Evolutionary conservation across 2,797 vertebrate species (phyloP).

Genomic region (Vespertilio murinus): DNA sequence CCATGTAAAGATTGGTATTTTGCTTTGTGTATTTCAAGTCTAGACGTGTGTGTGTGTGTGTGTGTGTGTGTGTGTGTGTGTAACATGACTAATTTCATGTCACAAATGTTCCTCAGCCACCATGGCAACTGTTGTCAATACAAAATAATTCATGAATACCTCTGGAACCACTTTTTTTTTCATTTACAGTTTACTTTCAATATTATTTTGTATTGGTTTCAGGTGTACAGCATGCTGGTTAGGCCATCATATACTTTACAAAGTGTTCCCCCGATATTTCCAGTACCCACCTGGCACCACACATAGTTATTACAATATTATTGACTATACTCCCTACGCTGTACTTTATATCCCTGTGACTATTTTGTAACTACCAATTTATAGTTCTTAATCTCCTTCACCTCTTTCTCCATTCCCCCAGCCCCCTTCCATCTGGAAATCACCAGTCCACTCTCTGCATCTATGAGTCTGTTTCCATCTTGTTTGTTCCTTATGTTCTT

Average conservation of each 20-base stretch:
- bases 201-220: not conserved
- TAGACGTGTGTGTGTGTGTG: not conserved
- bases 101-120: not conserved
- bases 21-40: not conserved
- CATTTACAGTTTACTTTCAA: not conserved
- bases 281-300: not conserved
- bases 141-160: not conserved
- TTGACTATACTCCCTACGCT: not conserved
- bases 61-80: not conserved
- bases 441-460: not conserved
- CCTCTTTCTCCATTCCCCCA: not conserved
- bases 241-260: not conserved
- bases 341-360: not conserved
- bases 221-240: not conserved
- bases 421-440: not conserved
- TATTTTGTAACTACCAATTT: not conserved
- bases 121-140: not conserved
- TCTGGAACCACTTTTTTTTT: not conserved
- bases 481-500: not conserved
- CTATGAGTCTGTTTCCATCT: not conserved
- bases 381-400: not conserved
- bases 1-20: not conserved
- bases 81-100: not conserved
- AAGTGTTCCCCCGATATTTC: not conserved
- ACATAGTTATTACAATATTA: not conserved